Conservation (phyloP, 2,888 invertebrate genomes). For the Lasioglossum calceatum region DNA sequence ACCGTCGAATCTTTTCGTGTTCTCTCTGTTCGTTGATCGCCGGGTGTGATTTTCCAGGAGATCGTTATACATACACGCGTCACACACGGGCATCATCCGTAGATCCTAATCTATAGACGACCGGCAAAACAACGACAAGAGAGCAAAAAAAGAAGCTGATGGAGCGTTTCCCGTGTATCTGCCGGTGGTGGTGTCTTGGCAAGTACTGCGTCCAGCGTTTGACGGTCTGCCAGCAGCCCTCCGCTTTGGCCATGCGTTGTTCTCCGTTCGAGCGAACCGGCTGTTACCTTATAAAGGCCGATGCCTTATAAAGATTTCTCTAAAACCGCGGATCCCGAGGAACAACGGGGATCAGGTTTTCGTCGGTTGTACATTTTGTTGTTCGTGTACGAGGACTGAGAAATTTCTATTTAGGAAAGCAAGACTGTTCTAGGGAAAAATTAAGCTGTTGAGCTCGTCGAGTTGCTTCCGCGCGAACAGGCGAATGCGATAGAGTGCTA, state of each 20-base stretch:
- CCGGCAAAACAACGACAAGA: background rate
- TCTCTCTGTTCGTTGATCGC: conserved; percentile 9
- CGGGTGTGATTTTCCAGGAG: conserved; percentile 5
- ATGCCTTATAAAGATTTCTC: background rate
- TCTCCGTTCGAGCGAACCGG: background rate
- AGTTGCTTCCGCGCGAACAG: background rate
- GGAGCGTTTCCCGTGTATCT: conserved; percentile 17
- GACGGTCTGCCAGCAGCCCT: conserved; percentile 23
- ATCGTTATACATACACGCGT: conserved; percentile 30
- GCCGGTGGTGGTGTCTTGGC: conserved; percentile 22
- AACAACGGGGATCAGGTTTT: conserved; percentile 8
- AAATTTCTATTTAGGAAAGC: conserved; percentile 38
- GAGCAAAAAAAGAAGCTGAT: background rate
- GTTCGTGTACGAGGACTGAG: conserved; percentile 13
- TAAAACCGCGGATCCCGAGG: background rate
- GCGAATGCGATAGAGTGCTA: background rate
- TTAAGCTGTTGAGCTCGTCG: conserved; percentile 15
- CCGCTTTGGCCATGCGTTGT: background rate
- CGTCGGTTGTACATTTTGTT: conserved; percentile 41
- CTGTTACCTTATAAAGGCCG: background rate
- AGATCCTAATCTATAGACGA: conserved; percentile 10
- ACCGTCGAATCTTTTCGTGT: background rate
- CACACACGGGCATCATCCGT: background rate
- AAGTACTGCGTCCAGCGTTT: conserved; percentile 10
- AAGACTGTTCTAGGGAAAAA: conserved; percentile 39